Base-by-base conservation (phyloP, 2,888 invertebrate species). In the Villa cingulata region DNA sequence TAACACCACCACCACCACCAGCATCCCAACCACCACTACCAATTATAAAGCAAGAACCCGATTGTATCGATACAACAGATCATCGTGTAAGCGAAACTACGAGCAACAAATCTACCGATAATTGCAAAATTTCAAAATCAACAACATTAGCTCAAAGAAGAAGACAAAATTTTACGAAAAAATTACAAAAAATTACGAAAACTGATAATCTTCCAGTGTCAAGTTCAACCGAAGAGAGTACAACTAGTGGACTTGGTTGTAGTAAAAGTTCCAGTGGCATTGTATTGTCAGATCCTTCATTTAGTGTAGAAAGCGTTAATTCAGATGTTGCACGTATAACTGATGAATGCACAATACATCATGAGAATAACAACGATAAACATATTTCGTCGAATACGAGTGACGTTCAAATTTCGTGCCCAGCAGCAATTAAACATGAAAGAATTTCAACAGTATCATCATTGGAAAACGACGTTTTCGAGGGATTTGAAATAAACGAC, bases 121-220 rank as follows among this genome's bases (percentile, higher is more conserved):
- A 34, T 14, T 23, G 39, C n/a, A 43, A 41, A 16, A 43, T 15
- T 20, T 34, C 34, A 20, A 41, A n/a, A 41, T 45, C 34, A 27
- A 20, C 44, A 66, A 80, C 38, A 0, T 72, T 76, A n/a, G 74
- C 18, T 46, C 51, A 82, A 61, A 70, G 83, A 27, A 71, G 84
- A 5, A 74, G 78, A 58, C 68, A 75, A 61, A 23, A 23, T 23
- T 23, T 23, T 6, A 23, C 23, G 5, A n/a, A n/a, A n/a, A n/a
- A n/a, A n/a, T n/a, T n/a, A n/a, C n/a, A n/a, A n/a, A n/a, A n/a
- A n/a, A n/a, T n/a, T n/a, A n/a, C n/a, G n/a, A n/a, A n/a, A n/a
- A 53, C 55, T 18, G 55, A 54, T 38, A 53, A 6, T 12, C 54
- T 53, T 34, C 57, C 58, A 14, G 53, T 54, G 15, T 54, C 54